Evolutionary conservation across 2,888 invertebrate species (phyloP).

Genomic region (Hyppa rectilinea): DNA sequence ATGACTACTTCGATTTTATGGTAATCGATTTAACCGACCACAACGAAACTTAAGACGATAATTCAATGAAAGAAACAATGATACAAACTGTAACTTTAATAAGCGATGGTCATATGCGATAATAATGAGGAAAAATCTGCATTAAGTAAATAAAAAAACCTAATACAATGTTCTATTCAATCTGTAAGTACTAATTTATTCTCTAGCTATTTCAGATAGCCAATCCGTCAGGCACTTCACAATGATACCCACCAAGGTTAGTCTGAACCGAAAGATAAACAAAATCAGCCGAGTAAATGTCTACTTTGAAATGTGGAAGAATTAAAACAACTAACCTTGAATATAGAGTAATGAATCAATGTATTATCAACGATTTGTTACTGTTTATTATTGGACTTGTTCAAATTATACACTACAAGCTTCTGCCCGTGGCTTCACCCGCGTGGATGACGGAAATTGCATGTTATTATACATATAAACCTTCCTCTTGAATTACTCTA

Average conservation of each 20-base stretch:
- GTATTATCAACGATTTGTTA: slow-evolving; percentile 37
- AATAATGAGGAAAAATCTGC: slow-evolving; percentile 24
- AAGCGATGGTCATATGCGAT: slow-evolving; percentile 5
- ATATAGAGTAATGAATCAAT: slow-evolving; percentile 38
- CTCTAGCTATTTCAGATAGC: slow-evolving; percentile 26
- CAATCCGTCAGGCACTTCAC: slow-evolving; percentile 27
- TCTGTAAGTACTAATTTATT: neutral
- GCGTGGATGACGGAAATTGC: too few species aligned
- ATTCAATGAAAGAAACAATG: slow-evolving; percentile 14
- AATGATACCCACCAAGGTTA: slow-evolving; percentile 29
- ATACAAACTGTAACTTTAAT: slow-evolving; percentile 8
- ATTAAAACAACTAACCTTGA: slow-evolving; percentile 36
- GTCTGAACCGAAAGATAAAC: slow-evolving; percentile 28
- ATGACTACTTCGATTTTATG: slow-evolving; percentile 5
- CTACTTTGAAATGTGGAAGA: slow-evolving; percentile 30
- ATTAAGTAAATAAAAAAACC: neutral
- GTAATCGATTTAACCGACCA: neutral
- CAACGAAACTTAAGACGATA: neutral
- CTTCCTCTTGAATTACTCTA: too few species aligned
- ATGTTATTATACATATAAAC: too few species aligned
- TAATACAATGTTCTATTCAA: neutral
- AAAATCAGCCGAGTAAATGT: slow-evolving; percentile 34
- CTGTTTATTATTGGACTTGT: slow-evolving; percentile 21
- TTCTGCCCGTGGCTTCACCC: too few species aligned
- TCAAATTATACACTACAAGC: too few species aligned